Evolutionary conservation across 2,888 invertebrate species (phyloP), one percentile per base, ranked within the genome.

Genomic region (Monochamus alternatus): DNA sequence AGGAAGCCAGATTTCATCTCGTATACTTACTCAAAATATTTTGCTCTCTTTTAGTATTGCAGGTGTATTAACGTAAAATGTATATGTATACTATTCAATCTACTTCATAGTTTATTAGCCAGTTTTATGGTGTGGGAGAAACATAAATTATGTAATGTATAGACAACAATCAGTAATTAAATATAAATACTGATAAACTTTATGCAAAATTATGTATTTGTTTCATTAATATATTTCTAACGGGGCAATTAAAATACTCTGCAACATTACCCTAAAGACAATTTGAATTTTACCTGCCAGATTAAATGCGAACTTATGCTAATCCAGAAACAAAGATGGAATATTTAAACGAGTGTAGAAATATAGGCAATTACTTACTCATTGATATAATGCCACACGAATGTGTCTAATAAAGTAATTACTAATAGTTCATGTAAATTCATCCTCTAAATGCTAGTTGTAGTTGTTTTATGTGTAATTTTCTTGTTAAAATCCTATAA

Each of bases 401-500:
- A 52, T 64, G 69, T 58, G 44, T 47, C 69, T 74, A 68, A 74
- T 74, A 38, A 69, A 74, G 58, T 69, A 74, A 74, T 74, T 69
- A 69, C 44, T 69, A 30, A 69, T 30, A 55, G 55, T 69, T 22
- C 60, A 44, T 60, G 66, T 63, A 76, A 79, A 79, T 75, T 76
- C 71, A 67, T 70, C 76, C 73, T 75, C 73, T 79, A 79, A 79
- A 76, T 75, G 74, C 67, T 67, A 71, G 69, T 43, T 73, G 75
- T 78, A 76, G 75, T 73, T 77, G 72, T 75, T 79, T 32, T 75
- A 71, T 75, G 76, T 79, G 72, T 79, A 79, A 79, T 79, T 79
- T 77, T 79, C 77, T 74, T 75, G 74, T 79, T 78, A 79, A 78
- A 79, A 76, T 76, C 60, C 76, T 79, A 76, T 76, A 73, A 78